Evolutionary conservation across 2,113 vertebrate genomes (phyloP), one percentile per base, ranked within the genome.

Genomic region (Trogon melanurus): DNA sequence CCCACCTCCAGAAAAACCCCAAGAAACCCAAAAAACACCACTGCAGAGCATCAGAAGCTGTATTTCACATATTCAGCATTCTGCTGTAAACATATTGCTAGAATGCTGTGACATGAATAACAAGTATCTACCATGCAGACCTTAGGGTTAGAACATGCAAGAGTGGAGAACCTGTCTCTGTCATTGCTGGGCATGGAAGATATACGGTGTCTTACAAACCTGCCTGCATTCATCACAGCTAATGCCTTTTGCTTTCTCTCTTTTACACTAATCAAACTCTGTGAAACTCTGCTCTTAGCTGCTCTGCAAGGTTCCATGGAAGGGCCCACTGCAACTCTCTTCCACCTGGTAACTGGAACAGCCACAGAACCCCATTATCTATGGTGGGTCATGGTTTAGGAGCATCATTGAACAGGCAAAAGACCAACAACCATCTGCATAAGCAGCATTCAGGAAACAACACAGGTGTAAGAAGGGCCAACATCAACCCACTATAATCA

Each of bases 1-100:
- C 22, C 4, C 58, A 23, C 23, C 4, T 30, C 4, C 2, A 9
- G n/a, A 66, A 83, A 57, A 21, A 5, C 4, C 30, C 32, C 30
- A 50, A 58, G 25, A 69, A 38, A 3, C n/a, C 30, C 0, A 5
- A 16, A 41, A 71, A 74, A 15, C 1, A 0, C 12, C 84, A 54
- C 45, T 58, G 30, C 56, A 85, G 47, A 78, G 25, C 26, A 75
- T 36, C 30, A 66, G 38, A 85, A 90, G 25, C 44, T 71, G 10
- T 51, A 54, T 62, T 83, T 75, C 71, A 85, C n/a, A 27, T 41
- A 75, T 34, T 90, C 34, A 32, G 30, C 34, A 41, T 76, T 89
- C 58, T 72, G 45, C 36, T 73, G 18, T 14, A 44, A 69, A 44
- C 14, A 22, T 56, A 60, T 30, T 89, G 89, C 69, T 61, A 69